These are phyloP conservation scores for Poeciliopsis paucimaculata DNA, from an alignment of 2,797 vertebrate species.

Conservation along the genomic window DNA sequence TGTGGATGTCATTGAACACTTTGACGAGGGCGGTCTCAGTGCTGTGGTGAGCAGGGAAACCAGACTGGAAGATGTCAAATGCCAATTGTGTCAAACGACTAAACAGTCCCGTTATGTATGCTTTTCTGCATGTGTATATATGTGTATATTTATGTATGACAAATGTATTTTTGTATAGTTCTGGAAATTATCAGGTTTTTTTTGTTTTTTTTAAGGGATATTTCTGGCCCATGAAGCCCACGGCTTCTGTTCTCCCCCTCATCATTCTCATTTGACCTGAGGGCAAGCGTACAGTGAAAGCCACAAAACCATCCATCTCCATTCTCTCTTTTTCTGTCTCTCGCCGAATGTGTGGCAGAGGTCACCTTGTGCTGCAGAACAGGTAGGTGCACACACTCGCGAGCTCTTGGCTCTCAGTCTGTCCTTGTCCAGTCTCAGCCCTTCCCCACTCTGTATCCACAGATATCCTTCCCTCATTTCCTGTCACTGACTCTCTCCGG, in stretches of 20 bases:
- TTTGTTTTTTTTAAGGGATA: not conserved
- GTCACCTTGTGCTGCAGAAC: constrained; percentile 63
- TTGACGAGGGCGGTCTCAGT: too few relatives aligned
- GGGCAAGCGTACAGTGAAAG: constrained; percentile 44
- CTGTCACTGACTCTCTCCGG: constrained; percentile 21
- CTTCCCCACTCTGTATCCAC: constrained; percentile 35
- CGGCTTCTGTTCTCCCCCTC: constrained; percentile 1
- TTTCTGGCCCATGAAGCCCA: constrained; percentile 3
- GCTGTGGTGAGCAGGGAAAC: too few relatives aligned
- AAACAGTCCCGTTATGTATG: not conserved
- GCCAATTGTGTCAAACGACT: not conserved
- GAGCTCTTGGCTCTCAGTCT: constrained; percentile 18
- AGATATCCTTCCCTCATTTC: constrained; percentile 34
- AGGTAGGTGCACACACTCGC: constrained; percentile 11
- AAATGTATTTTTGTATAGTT: not conserved
- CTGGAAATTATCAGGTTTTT: not conserved
- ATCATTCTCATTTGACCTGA: constrained; percentile 30
- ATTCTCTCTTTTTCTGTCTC: constrained; percentile 25
- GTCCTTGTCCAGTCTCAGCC: constrained; percentile 49
- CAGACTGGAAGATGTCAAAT: not conserved
- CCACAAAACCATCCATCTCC: constrained; percentile 63
- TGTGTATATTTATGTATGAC: not conserved
- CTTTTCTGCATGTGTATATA: not conserved
- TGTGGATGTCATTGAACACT: too few relatives aligned
- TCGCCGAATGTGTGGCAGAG: constrained; percentile 51